A percentile compares a stretch with the other conserved stretches of the same genome.
Conservation (phyloP, 2,888 invertebrate genomes). For the Glaucopsyche alexis region DNA sequence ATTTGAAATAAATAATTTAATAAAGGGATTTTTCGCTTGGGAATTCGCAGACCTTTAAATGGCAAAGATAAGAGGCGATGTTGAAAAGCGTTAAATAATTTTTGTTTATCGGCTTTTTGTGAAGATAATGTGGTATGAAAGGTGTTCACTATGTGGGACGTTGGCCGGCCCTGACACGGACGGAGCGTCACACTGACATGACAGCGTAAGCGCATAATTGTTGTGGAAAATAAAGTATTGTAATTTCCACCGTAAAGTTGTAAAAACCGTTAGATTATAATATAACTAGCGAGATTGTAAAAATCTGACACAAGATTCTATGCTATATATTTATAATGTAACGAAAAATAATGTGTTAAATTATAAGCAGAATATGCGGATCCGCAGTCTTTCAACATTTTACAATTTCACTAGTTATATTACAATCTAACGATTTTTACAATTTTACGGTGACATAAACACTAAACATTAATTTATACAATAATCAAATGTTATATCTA, state of each 20-base stretch:
- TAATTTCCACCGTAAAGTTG: too few relatives aligned
- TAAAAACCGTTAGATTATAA: too few relatives aligned
- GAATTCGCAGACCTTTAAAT: constrained; percentile 15
- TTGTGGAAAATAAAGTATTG: background rate
- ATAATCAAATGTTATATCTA: background rate
- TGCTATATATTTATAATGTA: too few relatives aligned
- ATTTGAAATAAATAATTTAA: background rate
- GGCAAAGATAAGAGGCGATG: constrained; percentile 12
- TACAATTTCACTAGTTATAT: too few relatives aligned
- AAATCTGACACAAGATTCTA: too few relatives aligned
- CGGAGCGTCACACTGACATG: background rate
- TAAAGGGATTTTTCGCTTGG: constrained; percentile 7
- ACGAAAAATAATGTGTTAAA: too few relatives aligned
- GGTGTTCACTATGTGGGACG: constrained; percentile 52
- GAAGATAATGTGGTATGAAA: constrained; percentile 25
- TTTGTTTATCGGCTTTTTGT: constrained; percentile 19
- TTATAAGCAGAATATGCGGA: too few relatives aligned
- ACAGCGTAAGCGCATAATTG: background rate
- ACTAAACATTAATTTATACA: background rate
- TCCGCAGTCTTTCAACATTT: too few relatives aligned
- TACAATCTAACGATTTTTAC: too few relatives aligned
- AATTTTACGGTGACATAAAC: too few relatives aligned
- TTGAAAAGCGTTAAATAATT: constrained; percentile 10
- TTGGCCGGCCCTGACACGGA: constrained; percentile 62
- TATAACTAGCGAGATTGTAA: too few relatives aligned